These are phyloP conservation scores for Caenorhabditis inopinata DNA, from an alignment of 1,140 invertebrate species.

Conservation along the genomic window DNA sequence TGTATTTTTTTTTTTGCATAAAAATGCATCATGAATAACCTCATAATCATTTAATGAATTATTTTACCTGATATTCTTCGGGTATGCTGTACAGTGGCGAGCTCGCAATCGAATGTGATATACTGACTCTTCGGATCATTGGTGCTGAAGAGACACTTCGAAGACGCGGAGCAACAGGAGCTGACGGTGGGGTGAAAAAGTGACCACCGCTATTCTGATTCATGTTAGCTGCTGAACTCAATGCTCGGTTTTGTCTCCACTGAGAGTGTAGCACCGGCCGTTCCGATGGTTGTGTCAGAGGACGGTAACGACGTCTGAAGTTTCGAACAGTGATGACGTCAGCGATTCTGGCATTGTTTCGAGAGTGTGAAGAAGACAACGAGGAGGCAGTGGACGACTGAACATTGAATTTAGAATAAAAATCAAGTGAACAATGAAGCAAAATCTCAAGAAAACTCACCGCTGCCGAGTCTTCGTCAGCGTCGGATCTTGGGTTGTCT, in stretches of 20 bases:
- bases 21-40: too few species aligned
- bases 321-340: slow-evolving; percentile 35
- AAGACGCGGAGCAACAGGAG: neutral
- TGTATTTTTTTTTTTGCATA: too few species aligned
- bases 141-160: neutral
- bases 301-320: slow-evolving; percentile 36
- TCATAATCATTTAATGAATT: too few species aligned
- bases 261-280: slow-evolving; percentile 20
- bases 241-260: neutral
- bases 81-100: slow-evolving; percentile 40
- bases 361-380: neutral
- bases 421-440: too few species aligned
- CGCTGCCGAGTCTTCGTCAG: neutral
- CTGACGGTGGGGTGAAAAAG: neutral
- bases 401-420: too few species aligned
- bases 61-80: slow-evolving; percentile 15
- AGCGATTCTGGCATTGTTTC: slow-evolving; percentile 23
- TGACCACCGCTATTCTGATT: neutral
- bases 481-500: neutral
- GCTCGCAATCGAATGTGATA: slow-evolving; percentile 32
- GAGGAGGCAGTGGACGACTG: neutral
- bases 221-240: neutral
- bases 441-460: neutral
- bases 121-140: neutral
- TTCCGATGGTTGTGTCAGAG: slow-evolving; percentile 26